These are phyloP conservation scores for Cynaeus angustus DNA, from an alignment of 2,888 invertebrate species.

Conservation along the genomic window DNA sequence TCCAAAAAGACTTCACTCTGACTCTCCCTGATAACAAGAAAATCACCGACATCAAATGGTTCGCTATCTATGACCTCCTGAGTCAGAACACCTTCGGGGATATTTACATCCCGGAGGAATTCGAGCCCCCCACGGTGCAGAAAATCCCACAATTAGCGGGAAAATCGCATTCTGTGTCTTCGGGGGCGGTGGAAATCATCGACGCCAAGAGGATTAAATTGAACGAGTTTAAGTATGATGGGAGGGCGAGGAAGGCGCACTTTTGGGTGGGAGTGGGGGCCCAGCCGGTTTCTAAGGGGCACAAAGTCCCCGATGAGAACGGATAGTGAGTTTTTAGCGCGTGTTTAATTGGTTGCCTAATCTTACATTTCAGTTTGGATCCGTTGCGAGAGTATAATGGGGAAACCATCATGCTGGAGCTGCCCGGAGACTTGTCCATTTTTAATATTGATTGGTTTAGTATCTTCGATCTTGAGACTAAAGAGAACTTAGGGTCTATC, in stretches of 20 bases:
- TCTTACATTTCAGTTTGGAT: slow-evolving; percentile 79
- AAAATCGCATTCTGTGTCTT: slow-evolving; percentile 80
- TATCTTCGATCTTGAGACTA: slow-evolving; percentile 81
- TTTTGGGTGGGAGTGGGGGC: slow-evolving; percentile 94
- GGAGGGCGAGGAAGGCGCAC: slow-evolving; percentile 83
- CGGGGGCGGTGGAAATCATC: slow-evolving; percentile 82
- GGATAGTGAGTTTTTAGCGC: slow-evolving; percentile 87
- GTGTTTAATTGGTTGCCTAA: slow-evolving; percentile 10
- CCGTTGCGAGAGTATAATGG: slow-evolving; percentile 82
- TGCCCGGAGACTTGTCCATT: slow-evolving; percentile 88
- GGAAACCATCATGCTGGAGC: slow-evolving; percentile 82
- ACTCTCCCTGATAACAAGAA: slow-evolving; percentile 89
- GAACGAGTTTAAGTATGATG: slow-evolving; percentile 85
- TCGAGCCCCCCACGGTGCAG: slow-evolving; percentile 87
- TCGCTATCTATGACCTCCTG: slow-evolving; percentile 90
- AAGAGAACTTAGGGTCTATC: slow-evolving; percentile 82
- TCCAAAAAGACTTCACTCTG: slow-evolving; percentile 88
- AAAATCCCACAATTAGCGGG: slow-evolving; percentile 75
- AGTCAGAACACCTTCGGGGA: slow-evolving; percentile 93
- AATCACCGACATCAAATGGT: slow-evolving; percentile 91
- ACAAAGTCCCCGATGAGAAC: slow-evolving; percentile 89
- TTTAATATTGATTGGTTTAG: slow-evolving; percentile 90
- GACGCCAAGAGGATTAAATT: slow-evolving; percentile 88
- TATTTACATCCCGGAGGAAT: slow-evolving; percentile 91
- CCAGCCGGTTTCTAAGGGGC: slow-evolving; percentile 87